A percentile compares a stretch with the other conserved stretches of the same genome.
Evolutionary conservation across 2,113 vertebrate genomes (phyloP).

Genomic region (Pogona vitticeps): DNA sequence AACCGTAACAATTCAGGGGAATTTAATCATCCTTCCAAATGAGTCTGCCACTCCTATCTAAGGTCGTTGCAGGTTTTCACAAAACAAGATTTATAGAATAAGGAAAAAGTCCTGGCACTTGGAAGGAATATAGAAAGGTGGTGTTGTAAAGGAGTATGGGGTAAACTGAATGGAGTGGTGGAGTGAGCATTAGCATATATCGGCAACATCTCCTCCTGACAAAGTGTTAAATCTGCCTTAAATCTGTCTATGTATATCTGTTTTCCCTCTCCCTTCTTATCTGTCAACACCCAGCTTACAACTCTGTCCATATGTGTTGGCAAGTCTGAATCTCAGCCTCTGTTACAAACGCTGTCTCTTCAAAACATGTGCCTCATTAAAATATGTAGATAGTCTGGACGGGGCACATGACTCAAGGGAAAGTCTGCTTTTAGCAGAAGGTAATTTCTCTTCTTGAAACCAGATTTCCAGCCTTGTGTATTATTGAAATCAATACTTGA

Average conservation of each 20-base stretch:
- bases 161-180: neutral
- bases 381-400: conserved; percentile 55
- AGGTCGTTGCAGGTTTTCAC: neutral
- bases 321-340: conserved; percentile 38
- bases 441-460: conserved; percentile 32
- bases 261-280: neutral
- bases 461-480: conserved; percentile 26
- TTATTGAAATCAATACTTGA: neutral
- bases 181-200: conserved; percentile 9
- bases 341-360: conserved; percentile 48
- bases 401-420: conserved; percentile 39
- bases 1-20: neutral
- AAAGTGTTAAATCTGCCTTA: neutral
- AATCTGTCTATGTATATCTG: neutral
- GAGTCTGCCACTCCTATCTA: neutral
- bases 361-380: conserved; percentile 47
- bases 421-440: conserved; percentile 28
- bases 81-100: neutral
- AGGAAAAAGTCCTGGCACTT: conserved; percentile 2
- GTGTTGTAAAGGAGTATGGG: neutral
- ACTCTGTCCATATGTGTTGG: conserved; percentile 29
- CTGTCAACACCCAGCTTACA: conserved; percentile 26
- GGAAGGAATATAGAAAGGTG: conserved; percentile 11
- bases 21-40: conserved; percentile 20
- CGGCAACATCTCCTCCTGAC: neutral